Evolutionary conservation across 2,888 invertebrate species (phyloP).

Genomic region (Drosophila fungiperda): DNA sequence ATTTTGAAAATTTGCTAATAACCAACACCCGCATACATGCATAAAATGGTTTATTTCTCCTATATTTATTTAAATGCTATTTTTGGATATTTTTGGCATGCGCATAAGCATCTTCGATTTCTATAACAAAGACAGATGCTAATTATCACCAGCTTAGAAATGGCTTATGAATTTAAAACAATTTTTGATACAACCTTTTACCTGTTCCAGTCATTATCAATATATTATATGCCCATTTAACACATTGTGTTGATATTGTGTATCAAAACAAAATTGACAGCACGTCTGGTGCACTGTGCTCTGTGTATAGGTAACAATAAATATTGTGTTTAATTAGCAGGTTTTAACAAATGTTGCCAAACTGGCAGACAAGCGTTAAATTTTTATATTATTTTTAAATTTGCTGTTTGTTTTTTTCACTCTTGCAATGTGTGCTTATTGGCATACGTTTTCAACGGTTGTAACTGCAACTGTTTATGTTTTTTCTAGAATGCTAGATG

Average conservation of each 20-base stretch:
- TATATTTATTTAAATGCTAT: not conserved
- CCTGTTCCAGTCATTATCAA: conserved; percentile 13
- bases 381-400: conserved; percentile 16
- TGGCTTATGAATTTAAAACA: not conserved
- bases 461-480: too few species aligned
- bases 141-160: not conserved
- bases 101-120: not conserved
- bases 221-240: not conserved
- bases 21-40: conserved; percentile 20
- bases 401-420: conserved; percentile 1
- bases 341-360: conserved; percentile 40
- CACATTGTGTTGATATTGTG: conserved; percentile 1
- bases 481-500: not conserved
- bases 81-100: conserved; percentile 24
- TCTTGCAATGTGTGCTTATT: conserved; percentile 13
- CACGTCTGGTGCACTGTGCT: conserved; percentile 10
- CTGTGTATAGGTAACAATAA: conserved; percentile 22
- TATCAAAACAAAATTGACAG: conserved; percentile 10
- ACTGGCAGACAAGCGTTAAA: conserved; percentile 48
- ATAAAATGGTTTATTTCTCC: conserved; percentile 26
- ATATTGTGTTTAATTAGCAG: conserved; percentile 60
- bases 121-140: not conserved
- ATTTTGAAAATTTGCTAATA: conserved; percentile 10
- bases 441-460: conserved; percentile 12
- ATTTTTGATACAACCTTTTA: not conserved